phyloP scores from a whole-genome alignment of 37 sponge, comb jelly and placozoan genomes.

The Diacarnus erythraeanus region DNA sequence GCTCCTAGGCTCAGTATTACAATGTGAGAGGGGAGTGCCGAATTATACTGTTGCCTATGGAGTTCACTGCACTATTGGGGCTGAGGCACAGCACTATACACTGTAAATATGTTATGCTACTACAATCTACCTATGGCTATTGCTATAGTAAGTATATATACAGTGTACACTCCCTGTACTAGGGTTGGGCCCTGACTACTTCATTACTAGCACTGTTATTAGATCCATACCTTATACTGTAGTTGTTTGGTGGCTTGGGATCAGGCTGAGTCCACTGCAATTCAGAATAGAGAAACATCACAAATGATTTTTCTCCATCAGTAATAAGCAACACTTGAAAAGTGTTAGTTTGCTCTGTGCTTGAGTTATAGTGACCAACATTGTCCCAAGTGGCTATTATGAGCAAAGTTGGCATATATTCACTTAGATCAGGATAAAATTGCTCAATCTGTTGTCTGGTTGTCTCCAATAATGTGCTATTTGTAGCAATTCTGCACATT shows the following conservation, averaged over 20 bases:
- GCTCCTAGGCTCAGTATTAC: too few species aligned
- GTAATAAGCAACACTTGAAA: background rate
- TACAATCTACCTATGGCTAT: too few species aligned
- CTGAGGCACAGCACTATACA: too few species aligned
- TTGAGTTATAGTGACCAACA: background rate
- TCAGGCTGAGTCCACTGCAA: constrained; percentile 1
- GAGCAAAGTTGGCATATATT: background rate
- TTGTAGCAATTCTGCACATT: background rate
- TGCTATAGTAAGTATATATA: too few species aligned
- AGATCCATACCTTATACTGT: background rate
- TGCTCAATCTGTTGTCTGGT: background rate
- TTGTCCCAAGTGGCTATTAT: background rate
- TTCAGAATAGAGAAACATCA: constrained; percentile 10
- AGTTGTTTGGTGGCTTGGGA: background rate
- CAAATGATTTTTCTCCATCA: constrained; percentile 7
- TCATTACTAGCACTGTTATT: too few species aligned
- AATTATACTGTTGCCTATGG: too few species aligned
- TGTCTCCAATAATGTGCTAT: background rate
- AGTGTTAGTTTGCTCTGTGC: background rate
- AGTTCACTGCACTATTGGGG: too few species aligned
- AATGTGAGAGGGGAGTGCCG: too few species aligned
- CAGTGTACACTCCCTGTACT: too few species aligned
- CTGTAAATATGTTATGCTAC: too few species aligned
- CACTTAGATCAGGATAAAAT: background rate
- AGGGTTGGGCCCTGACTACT: too few species aligned